These are phyloP conservation scores for Emydoidea blandingii DNA, from an alignment of 2,797 vertebrate species.

Conservation along the genomic window DNA sequence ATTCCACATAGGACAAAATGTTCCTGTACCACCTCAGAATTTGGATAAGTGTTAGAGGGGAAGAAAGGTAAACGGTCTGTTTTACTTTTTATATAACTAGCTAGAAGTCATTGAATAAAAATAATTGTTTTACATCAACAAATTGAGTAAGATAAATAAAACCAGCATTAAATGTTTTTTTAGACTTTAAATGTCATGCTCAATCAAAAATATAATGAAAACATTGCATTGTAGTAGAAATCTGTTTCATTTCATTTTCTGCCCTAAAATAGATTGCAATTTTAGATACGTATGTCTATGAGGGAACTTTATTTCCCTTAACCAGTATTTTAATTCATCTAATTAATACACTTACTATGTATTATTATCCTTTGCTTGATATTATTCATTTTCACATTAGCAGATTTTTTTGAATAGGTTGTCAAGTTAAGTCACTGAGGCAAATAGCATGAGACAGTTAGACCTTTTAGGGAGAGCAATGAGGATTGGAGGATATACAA, in stretches of 20 bases:
- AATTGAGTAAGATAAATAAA: background rate
- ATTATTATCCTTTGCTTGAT: background rate
- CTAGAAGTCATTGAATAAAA: background rate
- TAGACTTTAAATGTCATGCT: background rate
- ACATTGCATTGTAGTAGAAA: background rate
- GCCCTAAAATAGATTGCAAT: background rate
- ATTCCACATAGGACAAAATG: background rate
- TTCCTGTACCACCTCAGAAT: background rate
- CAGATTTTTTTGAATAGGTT: background rate
- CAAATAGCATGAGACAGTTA: background rate
- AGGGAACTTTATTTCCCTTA: background rate
- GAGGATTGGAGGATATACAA: background rate
- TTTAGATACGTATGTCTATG: background rate
- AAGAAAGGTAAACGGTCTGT: background rate
- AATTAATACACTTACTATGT: background rate
- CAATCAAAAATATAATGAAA: background rate
- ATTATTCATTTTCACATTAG: background rate
- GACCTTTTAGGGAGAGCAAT: background rate
- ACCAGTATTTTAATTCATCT: background rate
- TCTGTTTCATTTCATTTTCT: background rate
- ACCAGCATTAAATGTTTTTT: background rate
- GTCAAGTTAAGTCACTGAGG: background rate
- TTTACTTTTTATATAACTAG: background rate
- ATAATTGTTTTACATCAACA: background rate
- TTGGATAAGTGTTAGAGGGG: background rate